Percentiles rank a stretch among this genome's conserved stretches.
Evolutionary conservation across 1,140 invertebrate genomes (phyloP).

Genomic region (Drosophila ananassae): DNA sequence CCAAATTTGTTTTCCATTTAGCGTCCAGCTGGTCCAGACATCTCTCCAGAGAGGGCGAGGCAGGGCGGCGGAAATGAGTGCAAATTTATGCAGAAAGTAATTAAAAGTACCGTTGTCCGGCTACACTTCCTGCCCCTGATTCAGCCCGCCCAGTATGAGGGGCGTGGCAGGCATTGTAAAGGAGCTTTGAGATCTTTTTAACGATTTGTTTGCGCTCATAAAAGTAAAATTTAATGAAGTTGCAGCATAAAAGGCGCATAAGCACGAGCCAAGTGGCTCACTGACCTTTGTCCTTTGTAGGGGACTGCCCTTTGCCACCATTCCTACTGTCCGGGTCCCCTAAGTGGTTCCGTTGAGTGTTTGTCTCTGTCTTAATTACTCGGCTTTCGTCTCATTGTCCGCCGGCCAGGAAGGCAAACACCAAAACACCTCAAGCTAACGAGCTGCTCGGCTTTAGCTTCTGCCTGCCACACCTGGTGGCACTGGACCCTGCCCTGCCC

Average conservation of each 20-base stretch:
- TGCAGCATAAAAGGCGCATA: slow-evolving; percentile 70
- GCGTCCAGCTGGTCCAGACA: slow-evolving; percentile 30
- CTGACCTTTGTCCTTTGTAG: slow-evolving; percentile 47
- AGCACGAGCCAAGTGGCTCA: slow-evolving; percentile 42
- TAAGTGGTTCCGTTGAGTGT: slow-evolving; percentile 36
- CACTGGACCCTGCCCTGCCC: background rate
- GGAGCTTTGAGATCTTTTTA: slow-evolving; percentile 61
- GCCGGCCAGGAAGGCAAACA: slow-evolving; percentile 36
- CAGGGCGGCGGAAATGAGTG: slow-evolving; percentile 57
- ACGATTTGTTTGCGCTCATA: slow-evolving; percentile 63
- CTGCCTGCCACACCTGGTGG: background rate
- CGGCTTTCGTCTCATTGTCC: slow-evolving; percentile 32
- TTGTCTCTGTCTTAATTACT: slow-evolving; percentile 61
- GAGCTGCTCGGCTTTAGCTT: slow-evolving; percentile 23
- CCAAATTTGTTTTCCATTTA: slow-evolving; percentile 44
- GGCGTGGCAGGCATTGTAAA: slow-evolving; percentile 31
- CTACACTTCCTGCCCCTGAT: slow-evolving; percentile 35
- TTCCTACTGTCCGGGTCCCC: background rate
- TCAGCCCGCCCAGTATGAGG: background rate
- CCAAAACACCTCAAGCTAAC: slow-evolving; percentile 61
- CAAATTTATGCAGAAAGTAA: slow-evolving; percentile 80
- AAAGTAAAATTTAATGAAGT: slow-evolving; percentile 77
- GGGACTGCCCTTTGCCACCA: slow-evolving; percentile 6
- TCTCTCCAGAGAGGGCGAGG: background rate
- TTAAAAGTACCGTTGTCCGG: slow-evolving; percentile 73